Evolutionary conservation across 2,113 vertebrate genomes (phyloP).

Genomic region (Corythornis cristatus): DNA sequence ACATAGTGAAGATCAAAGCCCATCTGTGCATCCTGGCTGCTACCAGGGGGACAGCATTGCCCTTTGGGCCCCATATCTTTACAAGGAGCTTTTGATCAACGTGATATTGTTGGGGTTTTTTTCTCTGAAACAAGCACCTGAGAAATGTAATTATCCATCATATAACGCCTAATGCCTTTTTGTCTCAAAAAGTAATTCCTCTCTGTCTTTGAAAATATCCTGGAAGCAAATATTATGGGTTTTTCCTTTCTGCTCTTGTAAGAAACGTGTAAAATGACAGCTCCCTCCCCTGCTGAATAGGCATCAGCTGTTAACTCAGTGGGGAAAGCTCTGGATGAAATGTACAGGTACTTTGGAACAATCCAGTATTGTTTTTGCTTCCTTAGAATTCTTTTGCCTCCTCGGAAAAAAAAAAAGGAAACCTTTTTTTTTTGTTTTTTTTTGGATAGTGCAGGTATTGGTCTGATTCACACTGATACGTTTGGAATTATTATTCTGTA

Average conservation of each 20-base stretch:
- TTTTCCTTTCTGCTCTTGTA: conserved; percentile 49
- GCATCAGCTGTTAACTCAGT: conserved; percentile 18
- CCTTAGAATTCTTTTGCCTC: conserved; percentile 35
- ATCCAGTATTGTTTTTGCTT: background rate
- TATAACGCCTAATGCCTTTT: conserved; percentile 36
- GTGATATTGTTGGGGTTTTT: background rate
- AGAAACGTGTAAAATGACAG: conserved; percentile 41
- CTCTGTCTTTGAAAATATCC: conserved; percentile 31
- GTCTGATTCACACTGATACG: conserved; percentile 7
- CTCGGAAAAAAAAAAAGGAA: background rate
- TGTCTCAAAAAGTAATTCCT: conserved; percentile 30
- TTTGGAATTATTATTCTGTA: conserved; percentile 31
- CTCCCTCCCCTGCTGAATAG: conserved; percentile 20
- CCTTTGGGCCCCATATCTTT: conserved; percentile 7
- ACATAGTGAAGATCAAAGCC: conserved; percentile 59
- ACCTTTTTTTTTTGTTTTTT: background rate
- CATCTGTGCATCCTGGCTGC: background rate
- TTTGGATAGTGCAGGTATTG: conserved; percentile 13
- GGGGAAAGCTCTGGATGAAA: conserved; percentile 42
- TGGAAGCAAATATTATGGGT: conserved; percentile 11
- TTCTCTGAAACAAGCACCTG: background rate
- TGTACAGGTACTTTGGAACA: conserved; percentile 33
- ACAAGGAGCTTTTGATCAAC: conserved; percentile 12
- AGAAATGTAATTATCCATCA: conserved; percentile 47
- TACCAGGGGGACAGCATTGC: background rate